These are phyloP conservation scores for Phasianus colchicus DNA, from an alignment of 2,113 vertebrate genomes.

Conservation along the genomic window DNA sequence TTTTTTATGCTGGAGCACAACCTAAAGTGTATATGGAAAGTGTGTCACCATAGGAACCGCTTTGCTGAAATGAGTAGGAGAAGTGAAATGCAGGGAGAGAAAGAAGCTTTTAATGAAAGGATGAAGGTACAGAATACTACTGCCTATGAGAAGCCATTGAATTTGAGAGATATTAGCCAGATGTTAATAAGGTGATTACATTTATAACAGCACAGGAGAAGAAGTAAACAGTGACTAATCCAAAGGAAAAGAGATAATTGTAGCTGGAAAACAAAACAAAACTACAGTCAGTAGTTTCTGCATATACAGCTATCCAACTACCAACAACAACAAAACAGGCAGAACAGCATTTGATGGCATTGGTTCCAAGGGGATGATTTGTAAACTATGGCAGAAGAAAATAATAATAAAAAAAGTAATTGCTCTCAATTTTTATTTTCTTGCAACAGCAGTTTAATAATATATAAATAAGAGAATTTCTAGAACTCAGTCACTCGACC, in stretches of 20 bases:
- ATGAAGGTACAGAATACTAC: background rate
- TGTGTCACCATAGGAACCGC: conserved; percentile 69
- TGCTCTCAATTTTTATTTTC: background rate
- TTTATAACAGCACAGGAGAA: background rate
- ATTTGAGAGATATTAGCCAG: background rate
- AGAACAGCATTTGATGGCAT: background rate
- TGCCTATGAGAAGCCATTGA: background rate
- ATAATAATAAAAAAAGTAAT: background rate
- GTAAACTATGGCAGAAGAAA: background rate
- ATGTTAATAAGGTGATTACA: conserved; percentile 15
- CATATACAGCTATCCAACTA: background rate
- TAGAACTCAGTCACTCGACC: background rate
- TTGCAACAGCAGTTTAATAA: background rate
- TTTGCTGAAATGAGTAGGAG: conserved; percentile 47
- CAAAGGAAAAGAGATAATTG: background rate
- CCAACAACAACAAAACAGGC: background rate
- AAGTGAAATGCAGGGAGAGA: background rate
- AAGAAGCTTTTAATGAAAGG: background rate
- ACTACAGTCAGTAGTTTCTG: background rate
- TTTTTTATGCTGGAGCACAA: conserved; percentile 29
- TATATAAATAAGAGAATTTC: background rate
- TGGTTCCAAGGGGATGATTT: background rate
- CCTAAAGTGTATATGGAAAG: conserved; percentile 46
- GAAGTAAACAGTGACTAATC: background rate
- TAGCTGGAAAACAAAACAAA: background rate